These are phyloP conservation scores for Myocastor coypus DNA, from an alignment of 2,113 vertebrate species.

Conservation along the genomic window DNA sequence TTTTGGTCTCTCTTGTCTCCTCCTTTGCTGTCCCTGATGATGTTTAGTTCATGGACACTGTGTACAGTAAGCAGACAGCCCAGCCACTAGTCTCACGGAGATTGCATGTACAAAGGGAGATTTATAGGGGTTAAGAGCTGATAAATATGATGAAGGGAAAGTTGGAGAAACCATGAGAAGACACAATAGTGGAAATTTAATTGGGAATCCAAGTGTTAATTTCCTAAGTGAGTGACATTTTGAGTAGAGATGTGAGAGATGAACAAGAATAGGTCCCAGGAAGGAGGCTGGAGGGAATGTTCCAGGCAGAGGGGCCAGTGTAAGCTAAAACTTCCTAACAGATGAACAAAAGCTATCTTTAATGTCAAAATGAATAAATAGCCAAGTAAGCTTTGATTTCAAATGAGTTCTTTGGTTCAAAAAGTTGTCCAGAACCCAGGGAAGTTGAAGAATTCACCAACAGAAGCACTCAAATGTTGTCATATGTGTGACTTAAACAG, in stretches of 20 bases:
- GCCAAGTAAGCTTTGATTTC: not conserved
- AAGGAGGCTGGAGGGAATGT: not conserved
- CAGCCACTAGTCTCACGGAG: not conserved
- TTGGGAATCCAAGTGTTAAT: not conserved
- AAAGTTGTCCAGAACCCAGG: not conserved
- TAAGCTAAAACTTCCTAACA: conserved; percentile 24
- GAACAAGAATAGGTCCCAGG: not conserved
- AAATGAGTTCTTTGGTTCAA: conserved; percentile 7
- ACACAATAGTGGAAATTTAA: not conserved
- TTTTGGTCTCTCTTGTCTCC: not conserved
- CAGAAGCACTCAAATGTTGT: not conserved
- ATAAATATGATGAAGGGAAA: not conserved
- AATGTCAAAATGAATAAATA: not conserved
- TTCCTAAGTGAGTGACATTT: conserved; percentile 6
- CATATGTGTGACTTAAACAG: conserved; percentile 32
- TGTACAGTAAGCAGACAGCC: not conserved
- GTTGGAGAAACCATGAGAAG: not conserved
- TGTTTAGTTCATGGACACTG: not conserved
- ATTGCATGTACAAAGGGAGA: not conserved
- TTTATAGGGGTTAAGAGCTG: not conserved
- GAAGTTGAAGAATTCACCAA: not conserved
- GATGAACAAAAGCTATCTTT: not conserved
- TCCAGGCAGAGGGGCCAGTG: not conserved
- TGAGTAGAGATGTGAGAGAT: not conserved
- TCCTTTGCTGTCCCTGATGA: not conserved